A percentile compares a stretch with the other conserved stretches of the same genome.
phyloP scores from a whole-genome alignment of 1,140 invertebrate genomes.

The Phenacoccus solenopsis region DNA sequence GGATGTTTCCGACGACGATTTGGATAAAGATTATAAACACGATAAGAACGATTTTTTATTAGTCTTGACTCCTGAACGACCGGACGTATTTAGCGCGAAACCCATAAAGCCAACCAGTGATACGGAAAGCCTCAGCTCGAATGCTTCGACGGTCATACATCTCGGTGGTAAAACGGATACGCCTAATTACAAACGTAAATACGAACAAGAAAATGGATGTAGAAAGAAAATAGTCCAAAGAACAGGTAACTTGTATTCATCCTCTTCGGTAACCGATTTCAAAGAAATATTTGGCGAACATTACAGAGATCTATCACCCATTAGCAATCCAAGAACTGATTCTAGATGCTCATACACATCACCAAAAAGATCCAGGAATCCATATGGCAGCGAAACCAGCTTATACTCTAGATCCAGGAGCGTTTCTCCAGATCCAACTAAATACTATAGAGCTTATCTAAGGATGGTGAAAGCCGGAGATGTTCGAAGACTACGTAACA shows the following conservation, averaged over 20 bases:
- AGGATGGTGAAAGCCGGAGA: conserved; percentile 57
- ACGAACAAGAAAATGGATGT: neutral
- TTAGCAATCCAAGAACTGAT: conserved; percentile 4
- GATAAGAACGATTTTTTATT: conserved; percentile 40
- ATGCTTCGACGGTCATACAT: conserved; percentile 30
- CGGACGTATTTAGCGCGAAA: conserved; percentile 14
- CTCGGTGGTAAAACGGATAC: conserved; percentile 21
- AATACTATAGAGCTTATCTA: conserved; percentile 52
- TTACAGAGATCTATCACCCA: neutral
- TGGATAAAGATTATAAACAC: conserved; percentile 30
- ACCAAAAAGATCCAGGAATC: conserved; percentile 17
- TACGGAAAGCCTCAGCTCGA: conserved; percentile 28
- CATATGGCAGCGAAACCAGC: conserved; percentile 24
- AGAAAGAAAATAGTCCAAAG: conserved; percentile 10
- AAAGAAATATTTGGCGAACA: conserved; percentile 63
- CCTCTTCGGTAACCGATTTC: conserved; percentile 54
- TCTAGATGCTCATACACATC: neutral
- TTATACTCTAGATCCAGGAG: conserved; percentile 25
- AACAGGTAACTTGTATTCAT: conserved; percentile 19
- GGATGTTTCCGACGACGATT: conserved; percentile 37
- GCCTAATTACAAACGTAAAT: neutral
- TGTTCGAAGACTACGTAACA: conserved; percentile 54
- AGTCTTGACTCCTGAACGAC: conserved; percentile 35
- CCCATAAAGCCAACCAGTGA: conserved; percentile 21
- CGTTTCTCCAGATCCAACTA: conserved; percentile 50